Evolutionary conservation across 1,140 invertebrate species (phyloP).

Genomic region (Chymomyza costata): DNA sequence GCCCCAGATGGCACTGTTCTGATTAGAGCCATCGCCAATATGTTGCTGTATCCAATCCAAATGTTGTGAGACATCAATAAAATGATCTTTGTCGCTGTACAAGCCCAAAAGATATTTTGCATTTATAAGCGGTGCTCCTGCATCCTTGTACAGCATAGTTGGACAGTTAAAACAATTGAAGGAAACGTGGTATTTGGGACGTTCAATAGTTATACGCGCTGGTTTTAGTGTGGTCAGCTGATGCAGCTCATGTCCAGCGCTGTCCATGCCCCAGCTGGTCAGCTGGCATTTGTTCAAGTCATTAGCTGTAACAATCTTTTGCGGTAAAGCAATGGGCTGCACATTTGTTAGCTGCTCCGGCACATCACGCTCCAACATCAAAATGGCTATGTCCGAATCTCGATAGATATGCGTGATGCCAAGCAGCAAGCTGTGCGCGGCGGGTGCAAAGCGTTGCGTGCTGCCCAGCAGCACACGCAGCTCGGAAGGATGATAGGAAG

Average conservation of each 20-base stretch:
- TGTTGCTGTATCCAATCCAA: conserved; percentile 49
- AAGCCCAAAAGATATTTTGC: conserved; percentile 31
- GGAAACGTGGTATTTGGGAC: not conserved
- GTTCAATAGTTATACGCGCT: too few species aligned
- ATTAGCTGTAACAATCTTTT: not conserved
- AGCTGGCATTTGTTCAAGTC: conserved; percentile 14
- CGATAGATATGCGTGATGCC: conserved; percentile 55
- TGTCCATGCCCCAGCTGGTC: conserved; percentile 37
- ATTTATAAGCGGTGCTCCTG: conserved; percentile 44
- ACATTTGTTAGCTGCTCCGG: conserved; percentile 32
- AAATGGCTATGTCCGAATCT: conserved; percentile 46
- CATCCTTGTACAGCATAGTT: conserved; percentile 34
- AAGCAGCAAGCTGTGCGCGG: conserved; percentile 23
- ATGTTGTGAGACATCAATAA: conserved; percentile 56
- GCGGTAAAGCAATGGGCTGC: conserved; percentile 39
- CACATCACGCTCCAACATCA: conserved; percentile 61
- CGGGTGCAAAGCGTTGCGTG: conserved; percentile 48
- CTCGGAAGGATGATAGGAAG: conserved; percentile 59
- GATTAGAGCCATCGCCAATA: conserved; percentile 54
- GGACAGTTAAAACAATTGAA: too few species aligned
- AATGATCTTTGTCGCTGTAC: conserved; percentile 15
- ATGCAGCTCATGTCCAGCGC: conserved; percentile 32
- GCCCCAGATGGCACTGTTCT: conserved; percentile 65
- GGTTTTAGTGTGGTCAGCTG: conserved; percentile 32
- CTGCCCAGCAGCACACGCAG: conserved; percentile 55